Percentiles rank a stretch among this genome's conserved stretches.
Conservation (phyloP, 37 sponge, comb jelly and placozoan genomes). For the Cladorhizidae sp. region DNA sequence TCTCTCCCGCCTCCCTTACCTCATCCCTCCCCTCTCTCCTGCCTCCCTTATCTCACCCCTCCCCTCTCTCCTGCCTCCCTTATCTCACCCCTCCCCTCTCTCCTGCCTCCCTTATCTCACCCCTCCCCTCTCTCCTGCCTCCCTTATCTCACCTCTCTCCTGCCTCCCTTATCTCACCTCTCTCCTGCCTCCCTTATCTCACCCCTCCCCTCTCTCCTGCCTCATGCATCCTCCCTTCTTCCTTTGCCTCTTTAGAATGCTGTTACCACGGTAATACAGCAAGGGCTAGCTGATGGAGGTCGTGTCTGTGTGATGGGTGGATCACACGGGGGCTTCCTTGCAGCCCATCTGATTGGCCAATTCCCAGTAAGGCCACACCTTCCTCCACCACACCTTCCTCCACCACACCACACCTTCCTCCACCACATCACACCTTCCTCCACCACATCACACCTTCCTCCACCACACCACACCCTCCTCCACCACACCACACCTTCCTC, state of each 20-base stretch:
- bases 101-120: too few species aligned
- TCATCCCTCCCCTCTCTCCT: too few species aligned
- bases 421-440: background rate
- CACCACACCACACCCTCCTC: background rate
- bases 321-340: slow-evolving; percentile 96
- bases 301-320: slow-evolving; percentile 89
- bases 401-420: background rate
- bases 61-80: too few species aligned
- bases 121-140: too few species aligned
- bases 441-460: background rate
- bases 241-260: slow-evolving; percentile 43
- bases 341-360: slow-evolving; percentile 90
- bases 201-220: background rate
- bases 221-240: slow-evolving; percentile 5
- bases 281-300: slow-evolving; percentile 50
- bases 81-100: too few species aligned
- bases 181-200: background rate
- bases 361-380: slow-evolving; percentile 73
- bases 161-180: background rate
- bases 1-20: too few species aligned
- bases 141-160: too few species aligned
- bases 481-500: background rate
- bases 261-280: slow-evolving; percentile 43
- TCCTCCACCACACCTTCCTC: background rate
- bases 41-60: too few species aligned